Conservation (phyloP, 1,140 invertebrate genomes). For the Helicoverpa zea region DNA sequence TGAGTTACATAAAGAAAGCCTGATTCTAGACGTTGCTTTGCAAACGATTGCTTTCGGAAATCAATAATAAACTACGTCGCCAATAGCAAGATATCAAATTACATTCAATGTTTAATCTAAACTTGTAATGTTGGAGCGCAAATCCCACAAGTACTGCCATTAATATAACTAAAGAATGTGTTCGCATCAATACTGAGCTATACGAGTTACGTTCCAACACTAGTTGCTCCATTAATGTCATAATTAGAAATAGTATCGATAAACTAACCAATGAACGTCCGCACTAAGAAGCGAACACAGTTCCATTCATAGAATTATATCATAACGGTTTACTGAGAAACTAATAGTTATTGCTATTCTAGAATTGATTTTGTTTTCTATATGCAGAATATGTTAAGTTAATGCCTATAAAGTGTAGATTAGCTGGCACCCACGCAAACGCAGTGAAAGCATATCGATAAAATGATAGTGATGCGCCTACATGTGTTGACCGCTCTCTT, state of each 20-base stretch:
- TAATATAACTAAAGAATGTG: constrained; percentile 36
- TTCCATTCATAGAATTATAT: constrained; percentile 30
- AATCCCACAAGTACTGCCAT: not conserved
- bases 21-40: too few relatives aligned
- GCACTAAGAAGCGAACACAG: not conserved
- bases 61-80: constrained; percentile 1
- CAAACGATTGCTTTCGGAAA: constrained; percentile 16
- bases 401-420: constrained; percentile 19
- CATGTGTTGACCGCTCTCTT: constrained; percentile 20
- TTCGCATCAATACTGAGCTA: constrained; percentile 12
- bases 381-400: constrained; percentile 7
- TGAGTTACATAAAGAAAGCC: too few relatives aligned
- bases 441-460: constrained; percentile 28
- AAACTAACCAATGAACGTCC: constrained; percentile 7
- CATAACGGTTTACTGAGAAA: constrained; percentile 28
- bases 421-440: constrained; percentile 14
- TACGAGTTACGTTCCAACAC: constrained; percentile 9
- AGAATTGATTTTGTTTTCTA: constrained; percentile 13
- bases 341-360: constrained; percentile 21
- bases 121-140: not conserved
- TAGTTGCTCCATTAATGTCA: constrained; percentile 33
- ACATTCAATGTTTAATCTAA: constrained; percentile 12
- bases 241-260: constrained; percentile 36
- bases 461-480: constrained; percentile 34
- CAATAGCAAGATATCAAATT: constrained; percentile 27